Evolutionary conservation across 2,888 invertebrate species (phyloP), one percentile per base, ranked within the genome.

Genomic region (Heliconius cydno): DNA sequence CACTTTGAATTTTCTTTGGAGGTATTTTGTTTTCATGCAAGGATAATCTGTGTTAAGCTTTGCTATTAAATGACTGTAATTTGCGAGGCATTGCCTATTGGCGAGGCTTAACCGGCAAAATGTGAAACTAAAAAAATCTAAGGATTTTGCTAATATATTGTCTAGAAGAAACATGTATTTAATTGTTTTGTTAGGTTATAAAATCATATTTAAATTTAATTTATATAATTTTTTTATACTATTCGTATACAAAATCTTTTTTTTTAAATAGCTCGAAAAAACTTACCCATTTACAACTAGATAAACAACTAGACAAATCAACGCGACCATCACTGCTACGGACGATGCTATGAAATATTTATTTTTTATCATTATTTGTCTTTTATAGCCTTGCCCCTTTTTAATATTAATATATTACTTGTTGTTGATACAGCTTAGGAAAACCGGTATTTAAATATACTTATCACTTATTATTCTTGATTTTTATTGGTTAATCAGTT

Each of bases 331-430:
- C n/a, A 60, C 30, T 34, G n/a, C 10, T 9, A 60, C 7, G 0
- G 73, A 30, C 30, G 7, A 73, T n/a, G 13, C 15, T 13, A 60
- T 34, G n/a, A 30, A 73, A 73, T 73, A 73, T 34, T 73, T 73
- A 34, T 73, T 60, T 73, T 60, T 57, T 4, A 34, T 13, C 73
- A 73, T 73, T n/a, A 34, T 34, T 22, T 5, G n/a, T 4, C n/a
- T 60, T 73, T n/a, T 73, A 73, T 73, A 73, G 60, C 41, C 41
- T 70, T 25, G 25, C 3, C 3, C 19, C 9, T 25, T 9, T 65
- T n/a, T 3, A 30, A 28, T 28, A 28, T 28, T 28, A 28, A 13
- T 65, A 13, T 15, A 28, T 25, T 13, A 65, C 2, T 28, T 3
- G 28, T 1, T 63, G 22, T 63, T n/a, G 25, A 63, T 10, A 25